phyloP scores from a whole-genome alignment of 2,797 vertebrate genomes.

The Sciaenops ocellatus region DNA sequence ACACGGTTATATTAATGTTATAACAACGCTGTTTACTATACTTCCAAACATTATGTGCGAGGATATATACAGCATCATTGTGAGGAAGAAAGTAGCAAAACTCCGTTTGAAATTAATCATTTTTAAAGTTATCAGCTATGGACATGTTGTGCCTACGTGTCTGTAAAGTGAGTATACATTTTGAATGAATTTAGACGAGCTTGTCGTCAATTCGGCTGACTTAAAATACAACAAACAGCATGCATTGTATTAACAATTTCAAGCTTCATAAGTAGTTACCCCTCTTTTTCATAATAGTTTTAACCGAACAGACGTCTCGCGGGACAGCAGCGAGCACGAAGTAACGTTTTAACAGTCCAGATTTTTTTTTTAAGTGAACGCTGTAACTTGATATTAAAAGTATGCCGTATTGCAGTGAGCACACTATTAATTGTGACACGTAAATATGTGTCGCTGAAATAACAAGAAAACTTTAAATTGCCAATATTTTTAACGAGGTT shows the following conservation, averaged over 20 bases:
- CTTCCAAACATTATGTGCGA: fast-evolving
- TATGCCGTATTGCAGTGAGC: neutral
- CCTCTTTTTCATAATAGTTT: neutral
- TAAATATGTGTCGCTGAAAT: neutral
- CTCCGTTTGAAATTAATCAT: fast-evolving
- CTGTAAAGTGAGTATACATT: fast-evolving
- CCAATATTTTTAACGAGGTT: neutral
- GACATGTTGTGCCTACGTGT: fast-evolving
- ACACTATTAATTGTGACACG: fast-evolving
- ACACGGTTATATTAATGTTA: fast-evolving
- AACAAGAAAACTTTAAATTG: neutral
- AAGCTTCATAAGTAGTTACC: neutral
- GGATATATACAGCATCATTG: no score
- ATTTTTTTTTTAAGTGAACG: neutral
- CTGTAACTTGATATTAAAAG: neutral
- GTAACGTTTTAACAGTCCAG: neutral
- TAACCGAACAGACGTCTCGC: neutral
- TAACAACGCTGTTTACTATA: fast-evolving
- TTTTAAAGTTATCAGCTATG: neutral
- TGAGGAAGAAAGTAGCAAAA: neutral
- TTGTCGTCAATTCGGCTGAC: neutral
- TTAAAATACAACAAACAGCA: neutral
- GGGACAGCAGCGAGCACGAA: conserved; percentile 18
- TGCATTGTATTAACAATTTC: neutral
- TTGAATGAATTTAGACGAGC: neutral